phyloP scores from a whole-genome alignment of 2,113 vertebrate species.

The Nothoprocta perdicaria region DNA sequence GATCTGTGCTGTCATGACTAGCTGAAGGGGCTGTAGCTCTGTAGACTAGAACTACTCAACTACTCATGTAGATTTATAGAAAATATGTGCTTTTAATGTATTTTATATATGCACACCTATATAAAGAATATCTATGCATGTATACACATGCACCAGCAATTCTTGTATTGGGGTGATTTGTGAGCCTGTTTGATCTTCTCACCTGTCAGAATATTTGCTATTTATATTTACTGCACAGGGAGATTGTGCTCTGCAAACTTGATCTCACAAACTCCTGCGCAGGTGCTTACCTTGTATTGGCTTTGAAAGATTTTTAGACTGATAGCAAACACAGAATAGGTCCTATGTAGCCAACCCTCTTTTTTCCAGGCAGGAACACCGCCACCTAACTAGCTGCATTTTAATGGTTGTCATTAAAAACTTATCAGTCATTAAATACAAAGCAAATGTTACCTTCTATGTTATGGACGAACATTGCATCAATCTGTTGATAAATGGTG shows the following conservation, averaged over 20 bases:
- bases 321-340: not conserved
- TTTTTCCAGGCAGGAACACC: not conserved
- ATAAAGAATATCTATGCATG: not conserved
- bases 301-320: not conserved
- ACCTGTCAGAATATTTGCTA: not conserved
- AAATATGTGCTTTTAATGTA: not conserved
- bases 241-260: not conserved
- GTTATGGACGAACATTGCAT: not conserved
- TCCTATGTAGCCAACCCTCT: not conserved
- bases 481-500: not conserved
- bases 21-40: conserved; percentile 22
- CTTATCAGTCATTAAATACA: not conserved
- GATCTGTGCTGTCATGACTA: conserved; percentile 2
- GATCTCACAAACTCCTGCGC: not conserved
- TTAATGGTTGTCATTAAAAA: not conserved
- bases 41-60: conserved; percentile 11
- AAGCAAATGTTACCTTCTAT: not conserved
- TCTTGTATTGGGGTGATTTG: not conserved
- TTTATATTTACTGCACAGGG: not conserved
- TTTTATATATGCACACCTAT: not conserved
- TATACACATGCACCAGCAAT: not conserved
- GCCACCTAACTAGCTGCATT: not conserved
- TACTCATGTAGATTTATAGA: conserved; percentile 3
- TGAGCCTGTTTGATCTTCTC: not conserved
- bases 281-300: conserved; percentile 2